phyloP scores from a whole-genome alignment of 2,797 vertebrate species.

The Acipenser transmontanus region DNA sequence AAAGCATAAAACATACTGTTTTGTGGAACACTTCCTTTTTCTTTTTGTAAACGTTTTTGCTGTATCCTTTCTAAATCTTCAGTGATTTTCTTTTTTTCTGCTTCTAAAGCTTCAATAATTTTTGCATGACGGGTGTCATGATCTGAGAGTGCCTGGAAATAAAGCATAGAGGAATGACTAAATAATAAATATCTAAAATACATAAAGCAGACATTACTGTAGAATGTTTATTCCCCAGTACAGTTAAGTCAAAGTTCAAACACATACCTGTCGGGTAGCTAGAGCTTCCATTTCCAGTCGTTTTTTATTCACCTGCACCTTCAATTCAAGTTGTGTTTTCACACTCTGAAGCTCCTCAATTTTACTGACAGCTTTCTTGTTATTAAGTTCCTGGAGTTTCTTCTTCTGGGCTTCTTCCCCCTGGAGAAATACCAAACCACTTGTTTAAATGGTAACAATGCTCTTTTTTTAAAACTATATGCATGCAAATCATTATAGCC shows the following conservation, averaged over 20 bases:
- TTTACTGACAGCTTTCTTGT: constrained; percentile 64
- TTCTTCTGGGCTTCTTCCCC: constrained; percentile 71
- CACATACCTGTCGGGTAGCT: constrained; percentile 66
- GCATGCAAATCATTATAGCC: too few relatives aligned
- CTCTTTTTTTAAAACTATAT: background rate
- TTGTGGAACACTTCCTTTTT: constrained; percentile 33
- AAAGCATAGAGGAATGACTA: constrained; percentile 13
- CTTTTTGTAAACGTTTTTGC: constrained; percentile 46
- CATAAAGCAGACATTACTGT: too few relatives aligned
- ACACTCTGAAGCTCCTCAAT: constrained; percentile 75
- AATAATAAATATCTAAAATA: too few relatives aligned
- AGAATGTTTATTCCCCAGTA: too few relatives aligned
- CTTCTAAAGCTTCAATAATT: constrained; percentile 87
- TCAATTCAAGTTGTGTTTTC: constrained; percentile 75
- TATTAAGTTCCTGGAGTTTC: constrained; percentile 66
- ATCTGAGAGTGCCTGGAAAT: constrained; percentile 75
- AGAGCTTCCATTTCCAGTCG: constrained; percentile 80
- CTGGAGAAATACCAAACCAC: constrained; percentile 42
- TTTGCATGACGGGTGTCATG: constrained; percentile 71
- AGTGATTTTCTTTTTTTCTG: constrained; percentile 83
- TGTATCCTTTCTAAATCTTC: constrained; percentile 73
- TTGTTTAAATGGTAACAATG: background rate
- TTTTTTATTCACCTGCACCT: constrained; percentile 71
- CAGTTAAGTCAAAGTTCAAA: too few relatives aligned
- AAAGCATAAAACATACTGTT: constrained; percentile 36